A percentile compares a stretch with the other conserved stretches of the same genome.
Conservation (phyloP, 2,888 invertebrate genomes). For the Chelonus formosanus region DNA sequence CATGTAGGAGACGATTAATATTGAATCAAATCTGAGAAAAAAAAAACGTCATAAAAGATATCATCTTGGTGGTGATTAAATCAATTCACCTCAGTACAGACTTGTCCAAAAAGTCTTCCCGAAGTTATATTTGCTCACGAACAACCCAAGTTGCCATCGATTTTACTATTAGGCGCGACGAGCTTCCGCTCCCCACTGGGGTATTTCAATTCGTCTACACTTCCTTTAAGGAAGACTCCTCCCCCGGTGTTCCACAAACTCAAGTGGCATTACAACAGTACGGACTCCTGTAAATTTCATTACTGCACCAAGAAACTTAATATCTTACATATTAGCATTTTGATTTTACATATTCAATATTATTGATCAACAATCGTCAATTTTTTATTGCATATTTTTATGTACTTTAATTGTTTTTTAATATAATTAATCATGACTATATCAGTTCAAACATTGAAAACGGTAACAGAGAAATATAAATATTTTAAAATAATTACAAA, state of each 20-base stretch:
- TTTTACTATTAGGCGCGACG: conserved; percentile 56
- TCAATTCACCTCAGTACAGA: background rate
- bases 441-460: no score
- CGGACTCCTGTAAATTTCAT: conserved; percentile 40
- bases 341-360: background rate
- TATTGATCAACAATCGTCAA: background rate
- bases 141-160: conserved; percentile 48
- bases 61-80: no score
- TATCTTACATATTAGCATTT: conserved; percentile 11
- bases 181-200: conserved; percentile 42
- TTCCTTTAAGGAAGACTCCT: conserved; percentile 27
- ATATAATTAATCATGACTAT: no score
- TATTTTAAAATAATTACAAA: no score
- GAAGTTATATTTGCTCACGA: conserved; percentile 27
- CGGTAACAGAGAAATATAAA: no score
- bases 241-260: background rate
- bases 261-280: conserved; percentile 37
- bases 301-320: conserved; percentile 22
- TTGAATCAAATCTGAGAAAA: no score
- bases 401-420: no score
- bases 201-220: conserved; percentile 44
- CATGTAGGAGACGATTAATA: no score
- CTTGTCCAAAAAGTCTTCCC: conserved; percentile 29
- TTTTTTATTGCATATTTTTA: background rate
- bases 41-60: no score